Evolutionary conservation across 1,140 invertebrate species (phyloP).

Genomic region (Dendroctonus ponderosae): DNA sequence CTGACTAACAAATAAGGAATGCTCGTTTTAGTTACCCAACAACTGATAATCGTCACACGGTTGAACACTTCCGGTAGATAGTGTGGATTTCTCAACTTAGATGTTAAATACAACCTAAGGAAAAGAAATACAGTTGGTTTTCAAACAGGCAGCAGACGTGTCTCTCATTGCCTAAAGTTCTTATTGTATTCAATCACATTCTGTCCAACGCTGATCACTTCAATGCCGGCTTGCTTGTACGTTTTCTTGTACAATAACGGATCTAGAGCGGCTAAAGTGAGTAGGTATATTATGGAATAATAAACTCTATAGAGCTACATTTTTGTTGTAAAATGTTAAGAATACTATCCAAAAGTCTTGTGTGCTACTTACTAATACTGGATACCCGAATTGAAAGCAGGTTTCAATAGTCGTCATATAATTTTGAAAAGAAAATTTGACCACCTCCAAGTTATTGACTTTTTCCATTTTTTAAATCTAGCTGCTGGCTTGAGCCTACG

Average conservation of each 20-base stretch:
- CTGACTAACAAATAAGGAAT: background rate
- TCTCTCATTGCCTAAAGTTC: conserved; percentile 59
- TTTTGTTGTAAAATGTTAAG: too few relatives aligned
- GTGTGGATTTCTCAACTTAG: conserved; percentile 86
- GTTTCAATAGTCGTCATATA: conserved; percentile 83
- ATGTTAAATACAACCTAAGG: conserved; percentile 78
- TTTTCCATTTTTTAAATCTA: conserved; percentile 94
- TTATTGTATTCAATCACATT: conserved; percentile 75
- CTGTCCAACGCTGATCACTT: conserved; percentile 83
- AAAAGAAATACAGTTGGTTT: too few relatives aligned
- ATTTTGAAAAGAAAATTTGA: conserved; percentile 78
- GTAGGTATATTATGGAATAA: too few relatives aligned
- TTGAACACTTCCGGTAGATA: conserved; percentile 88
- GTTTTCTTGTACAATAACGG: conserved; percentile 80
- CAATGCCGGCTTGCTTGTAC: conserved; percentile 73
- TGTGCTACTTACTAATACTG: conserved; percentile 63
- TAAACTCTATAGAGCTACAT: too few relatives aligned
- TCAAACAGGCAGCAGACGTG: background rate
- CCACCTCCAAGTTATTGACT: conserved; percentile 71
- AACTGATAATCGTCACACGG: conserved; percentile 87
- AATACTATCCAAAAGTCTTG: background rate
- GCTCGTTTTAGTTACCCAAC: conserved; percentile 50
- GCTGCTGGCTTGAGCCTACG: conserved; percentile 82
- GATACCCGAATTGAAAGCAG: conserved; percentile 80
- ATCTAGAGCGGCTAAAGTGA: too few relatives aligned